phyloP scores from a whole-genome alignment of 2,113 vertebrate species.

The Todiramphus saurophagus region DNA sequence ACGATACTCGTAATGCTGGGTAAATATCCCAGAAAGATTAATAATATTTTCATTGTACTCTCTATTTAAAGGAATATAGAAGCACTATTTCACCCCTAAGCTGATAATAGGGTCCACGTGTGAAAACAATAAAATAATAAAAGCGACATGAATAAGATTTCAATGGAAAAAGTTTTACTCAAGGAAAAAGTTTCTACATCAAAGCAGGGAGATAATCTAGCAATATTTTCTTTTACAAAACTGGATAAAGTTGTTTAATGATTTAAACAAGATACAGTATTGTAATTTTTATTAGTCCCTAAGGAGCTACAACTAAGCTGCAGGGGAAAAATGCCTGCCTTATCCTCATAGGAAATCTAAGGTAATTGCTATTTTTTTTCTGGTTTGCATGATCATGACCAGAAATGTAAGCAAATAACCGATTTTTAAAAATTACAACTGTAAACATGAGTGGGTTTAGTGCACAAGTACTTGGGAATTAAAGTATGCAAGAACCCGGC shows the following conservation, averaged over 20 bases:
- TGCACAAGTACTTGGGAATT: not conserved
- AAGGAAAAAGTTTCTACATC: conserved; percentile 52
- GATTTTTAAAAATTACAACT: not conserved
- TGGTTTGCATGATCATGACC: not conserved
- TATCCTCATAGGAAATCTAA: not conserved
- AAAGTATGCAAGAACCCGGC: not conserved
- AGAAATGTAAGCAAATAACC: not conserved
- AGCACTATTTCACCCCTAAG: conserved; percentile 41
- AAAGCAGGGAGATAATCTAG: conserved; percentile 58
- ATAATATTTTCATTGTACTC: conserved; percentile 64
- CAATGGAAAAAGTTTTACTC: conserved; percentile 38
- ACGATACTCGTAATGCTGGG: conserved; percentile 36
- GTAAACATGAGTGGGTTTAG: not conserved
- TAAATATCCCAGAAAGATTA: conserved; percentile 65
- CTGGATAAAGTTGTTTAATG: conserved; percentile 49
- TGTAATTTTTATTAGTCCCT: conserved; percentile 52
- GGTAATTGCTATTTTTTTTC: not conserved
- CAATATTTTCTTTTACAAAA: conserved; percentile 50
- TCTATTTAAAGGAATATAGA: conserved; percentile 42
- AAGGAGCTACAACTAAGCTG: conserved; percentile 7
- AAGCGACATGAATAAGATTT: conserved; percentile 37
- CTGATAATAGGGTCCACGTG: conserved; percentile 63
- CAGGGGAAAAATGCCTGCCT: not conserved
- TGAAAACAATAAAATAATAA: conserved; percentile 68
- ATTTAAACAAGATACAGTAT: conserved; percentile 48